A percentile compares a stretch with the other conserved stretches of the same genome.
Conservation (phyloP, 1,140 invertebrate genomes). For the Steinernema feltiae region DNA sequence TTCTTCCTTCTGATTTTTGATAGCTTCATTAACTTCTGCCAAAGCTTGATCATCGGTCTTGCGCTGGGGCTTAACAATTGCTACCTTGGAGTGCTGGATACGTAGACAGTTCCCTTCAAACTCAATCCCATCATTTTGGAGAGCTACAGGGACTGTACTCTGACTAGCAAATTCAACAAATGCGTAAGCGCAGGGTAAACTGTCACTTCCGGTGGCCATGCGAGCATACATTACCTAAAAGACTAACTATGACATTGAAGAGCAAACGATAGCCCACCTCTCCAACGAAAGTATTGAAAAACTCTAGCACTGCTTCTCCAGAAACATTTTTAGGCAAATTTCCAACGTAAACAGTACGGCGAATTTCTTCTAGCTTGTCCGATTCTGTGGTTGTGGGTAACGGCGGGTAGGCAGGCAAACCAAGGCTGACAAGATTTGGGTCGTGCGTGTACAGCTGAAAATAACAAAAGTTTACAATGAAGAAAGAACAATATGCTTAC, state of each 20-base stretch:
- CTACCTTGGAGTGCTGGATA: conserved; percentile 56
- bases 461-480: neutral
- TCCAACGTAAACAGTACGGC: conserved; percentile 76
- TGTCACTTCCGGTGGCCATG: conserved; percentile 79
- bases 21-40: conserved; percentile 56
- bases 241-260: neutral
- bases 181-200: conserved; percentile 67
- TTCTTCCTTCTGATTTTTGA: conserved; percentile 39
- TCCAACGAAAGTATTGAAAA: conserved; percentile 54
- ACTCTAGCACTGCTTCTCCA: conserved; percentile 49
- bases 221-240: conserved; percentile 79
- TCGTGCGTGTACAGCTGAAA: conserved; percentile 76
- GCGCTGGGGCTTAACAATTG: conserved; percentile 55
- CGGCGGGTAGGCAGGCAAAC: conserved; percentile 82
- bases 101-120: conserved; percentile 64
- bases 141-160: conserved; percentile 73
- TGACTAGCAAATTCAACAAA: conserved; percentile 91
- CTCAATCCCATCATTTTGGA: conserved; percentile 73
- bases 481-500: conserved; percentile 35
- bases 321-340: conserved; percentile 61
- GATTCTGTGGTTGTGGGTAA: conserved; percentile 81
- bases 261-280: conserved; percentile 38
- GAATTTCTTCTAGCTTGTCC: conserved; percentile 87
- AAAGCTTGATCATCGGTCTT: conserved; percentile 56
- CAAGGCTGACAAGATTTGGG: conserved; percentile 75